Percentiles rank a stretch among this genome's conserved stretches.
Evolutionary conservation across 1,140 invertebrate genomes (phyloP).

Genomic region (Contarinia nasturtii): DNA sequence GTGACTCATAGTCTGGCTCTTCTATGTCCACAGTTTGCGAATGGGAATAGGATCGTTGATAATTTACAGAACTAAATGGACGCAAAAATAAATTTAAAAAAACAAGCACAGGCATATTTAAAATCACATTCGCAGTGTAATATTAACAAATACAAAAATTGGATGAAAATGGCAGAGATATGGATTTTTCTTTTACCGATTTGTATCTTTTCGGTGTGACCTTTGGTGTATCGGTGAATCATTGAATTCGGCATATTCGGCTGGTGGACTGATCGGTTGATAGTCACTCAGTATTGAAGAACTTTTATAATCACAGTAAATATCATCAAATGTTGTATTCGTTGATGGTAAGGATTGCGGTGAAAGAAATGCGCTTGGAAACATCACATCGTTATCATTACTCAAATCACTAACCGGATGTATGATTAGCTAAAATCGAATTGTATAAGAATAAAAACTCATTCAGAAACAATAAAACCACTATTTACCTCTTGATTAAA

Average conservation of each 20-base stretch:
- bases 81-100: too few relatives aligned
- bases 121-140: too few relatives aligned
- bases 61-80: constrained; percentile 6
- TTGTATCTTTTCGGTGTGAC: constrained; percentile 16
- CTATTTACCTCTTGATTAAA: background rate
- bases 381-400: constrained; percentile 9
- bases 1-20: constrained; percentile 30
- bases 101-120: too few relatives aligned
- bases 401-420: constrained; percentile 1
- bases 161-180: too few relatives aligned
- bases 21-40: constrained; percentile 31
- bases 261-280: constrained; percentile 39
- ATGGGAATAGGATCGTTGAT: constrained; percentile 41
- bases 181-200: too few relatives aligned
- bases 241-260: constrained; percentile 30
- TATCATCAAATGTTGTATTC: constrained; percentile 8
- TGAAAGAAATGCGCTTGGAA: constrained; percentile 16
- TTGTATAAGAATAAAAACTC: background rate
- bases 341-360: constrained; percentile 17
- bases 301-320: constrained; percentile 12
- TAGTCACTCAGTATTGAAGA: constrained; percentile 26
- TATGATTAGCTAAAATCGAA: constrained; percentile 13
- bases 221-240: background rate
- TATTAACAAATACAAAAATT: too few relatives aligned
- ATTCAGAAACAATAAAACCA: background rate